phyloP scores from a whole-genome alignment of 2,797 vertebrate species.

The Danio albolineatus region DNA sequence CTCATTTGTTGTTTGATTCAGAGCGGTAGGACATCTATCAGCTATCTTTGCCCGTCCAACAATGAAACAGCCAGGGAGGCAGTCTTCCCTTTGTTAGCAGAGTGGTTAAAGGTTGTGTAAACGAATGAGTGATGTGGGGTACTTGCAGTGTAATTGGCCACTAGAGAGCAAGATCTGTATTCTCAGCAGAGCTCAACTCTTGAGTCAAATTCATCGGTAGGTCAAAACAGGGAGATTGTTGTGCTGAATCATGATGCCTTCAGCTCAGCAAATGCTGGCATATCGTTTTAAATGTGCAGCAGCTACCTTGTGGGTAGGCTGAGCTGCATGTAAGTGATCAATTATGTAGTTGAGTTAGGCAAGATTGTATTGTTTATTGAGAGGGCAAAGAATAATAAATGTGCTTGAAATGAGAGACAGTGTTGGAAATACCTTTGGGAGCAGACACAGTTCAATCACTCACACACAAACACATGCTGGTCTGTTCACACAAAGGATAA shows the following conservation, averaged over 20 bases:
- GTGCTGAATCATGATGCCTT: conserved; percentile 37
- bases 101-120: conserved; percentile 32
- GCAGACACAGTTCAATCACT: background rate
- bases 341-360: conserved; percentile 9
- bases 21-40: conserved; percentile 37
- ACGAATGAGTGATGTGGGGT: conserved; percentile 39
- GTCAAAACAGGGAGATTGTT: conserved; percentile 33
- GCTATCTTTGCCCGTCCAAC: conserved; percentile 16
- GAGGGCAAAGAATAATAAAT: conserved; percentile 13
- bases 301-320: background rate
- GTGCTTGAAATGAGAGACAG: background rate
- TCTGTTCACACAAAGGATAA: conserved; percentile 4
- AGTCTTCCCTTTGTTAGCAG: conserved; percentile 47
- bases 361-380: conserved; percentile 3
- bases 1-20: conserved; percentile 59
- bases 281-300: background rate
- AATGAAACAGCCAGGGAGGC: conserved; percentile 39
- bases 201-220: conserved; percentile 25
- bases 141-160: conserved; percentile 51
- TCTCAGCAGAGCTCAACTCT: conserved; percentile 34
- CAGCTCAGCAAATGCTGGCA: background rate
- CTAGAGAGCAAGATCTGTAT: conserved; percentile 37
- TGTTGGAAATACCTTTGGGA: background rate
- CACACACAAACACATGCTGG: background rate
- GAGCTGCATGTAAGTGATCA: background rate